These are phyloP conservation scores for Pelmatolapia mariae DNA, from an alignment of 2,113 vertebrate genomes.

Conservation along the genomic window DNA sequence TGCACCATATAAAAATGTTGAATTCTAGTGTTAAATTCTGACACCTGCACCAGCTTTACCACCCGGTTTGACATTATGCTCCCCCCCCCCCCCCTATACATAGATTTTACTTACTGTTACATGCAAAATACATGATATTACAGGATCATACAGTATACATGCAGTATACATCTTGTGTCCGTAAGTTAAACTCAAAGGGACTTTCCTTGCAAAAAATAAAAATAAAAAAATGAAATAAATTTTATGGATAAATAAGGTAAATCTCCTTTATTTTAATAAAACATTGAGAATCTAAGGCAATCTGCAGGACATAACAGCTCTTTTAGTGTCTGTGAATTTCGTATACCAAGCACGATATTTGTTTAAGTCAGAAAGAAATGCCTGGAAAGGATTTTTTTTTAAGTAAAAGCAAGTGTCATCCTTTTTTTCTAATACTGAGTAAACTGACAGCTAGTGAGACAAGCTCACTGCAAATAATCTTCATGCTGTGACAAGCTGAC, in stretches of 20 bases:
- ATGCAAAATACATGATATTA: neutral
- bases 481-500: neutral
- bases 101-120: neutral
- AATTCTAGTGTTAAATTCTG: rapidly evolving
- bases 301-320: neutral
- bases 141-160: neutral
- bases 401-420: neutral
- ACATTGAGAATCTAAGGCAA: neutral
- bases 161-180: neutral
- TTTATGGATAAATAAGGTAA: neutral
- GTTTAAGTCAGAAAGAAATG: neutral
- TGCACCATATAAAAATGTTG: neutral
- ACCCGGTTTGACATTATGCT: rapidly evolving
- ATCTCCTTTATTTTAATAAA: neutral
- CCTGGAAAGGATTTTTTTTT: neutral
- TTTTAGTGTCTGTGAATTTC: neutral
- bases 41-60: neutral
- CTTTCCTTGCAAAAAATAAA: neutral
- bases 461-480: neutral
- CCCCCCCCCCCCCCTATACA: neutral
- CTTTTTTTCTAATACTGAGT: neutral
- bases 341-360: neutral
- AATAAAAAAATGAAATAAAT: neutral
- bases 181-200: neutral
- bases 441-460: neutral